Evolutionary conservation across 2,797 vertebrate genomes (phyloP).

Genomic region (Novumbra hubbsi): DNA sequence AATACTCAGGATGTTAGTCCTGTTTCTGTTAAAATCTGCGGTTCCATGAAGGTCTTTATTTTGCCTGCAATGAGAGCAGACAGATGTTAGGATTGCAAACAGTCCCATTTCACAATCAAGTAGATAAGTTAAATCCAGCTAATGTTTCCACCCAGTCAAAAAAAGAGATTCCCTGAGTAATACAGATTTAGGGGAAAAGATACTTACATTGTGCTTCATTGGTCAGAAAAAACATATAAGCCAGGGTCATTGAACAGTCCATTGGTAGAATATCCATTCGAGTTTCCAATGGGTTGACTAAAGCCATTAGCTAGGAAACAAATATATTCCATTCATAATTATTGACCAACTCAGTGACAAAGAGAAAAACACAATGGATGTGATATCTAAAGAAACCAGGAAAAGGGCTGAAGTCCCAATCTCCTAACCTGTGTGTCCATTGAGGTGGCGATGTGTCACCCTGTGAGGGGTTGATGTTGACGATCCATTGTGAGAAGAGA

Average conservation of each 20-base stretch:
- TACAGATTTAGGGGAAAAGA: neutral
- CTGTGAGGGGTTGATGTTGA: slow-evolving; percentile 25
- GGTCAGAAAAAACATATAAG: slow-evolving; percentile 42
- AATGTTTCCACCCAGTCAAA: neutral
- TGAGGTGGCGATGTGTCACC: slow-evolving; percentile 49
- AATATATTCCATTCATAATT: neutral
- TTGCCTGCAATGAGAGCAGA: slow-evolving; percentile 50
- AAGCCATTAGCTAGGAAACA: slow-evolving; percentile 58
- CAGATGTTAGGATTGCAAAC: neutral
- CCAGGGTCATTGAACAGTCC: slow-evolving; percentile 36
- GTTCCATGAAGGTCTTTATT: slow-evolving; percentile 63
- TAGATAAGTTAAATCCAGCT: neutral
- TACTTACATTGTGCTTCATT: slow-evolving; percentile 47
- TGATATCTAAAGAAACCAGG: neutral
- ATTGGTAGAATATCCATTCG: slow-evolving; percentile 47
- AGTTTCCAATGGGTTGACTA: slow-evolving; percentile 53
- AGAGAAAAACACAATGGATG: neutral
- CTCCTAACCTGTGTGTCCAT: slow-evolving; percentile 60
- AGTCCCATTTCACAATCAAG: neutral
- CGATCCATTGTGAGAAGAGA: slow-evolving; percentile 24
- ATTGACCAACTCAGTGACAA: neutral
- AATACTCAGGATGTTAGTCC: slow-evolving; percentile 71
- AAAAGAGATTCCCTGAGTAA: neutral
- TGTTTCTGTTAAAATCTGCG: slow-evolving; percentile 62
- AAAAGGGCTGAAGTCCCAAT: too few relatives aligned